Evolutionary conservation across 1,140 invertebrate genomes (phyloP).

Genomic region (Ladona fulva): DNA sequence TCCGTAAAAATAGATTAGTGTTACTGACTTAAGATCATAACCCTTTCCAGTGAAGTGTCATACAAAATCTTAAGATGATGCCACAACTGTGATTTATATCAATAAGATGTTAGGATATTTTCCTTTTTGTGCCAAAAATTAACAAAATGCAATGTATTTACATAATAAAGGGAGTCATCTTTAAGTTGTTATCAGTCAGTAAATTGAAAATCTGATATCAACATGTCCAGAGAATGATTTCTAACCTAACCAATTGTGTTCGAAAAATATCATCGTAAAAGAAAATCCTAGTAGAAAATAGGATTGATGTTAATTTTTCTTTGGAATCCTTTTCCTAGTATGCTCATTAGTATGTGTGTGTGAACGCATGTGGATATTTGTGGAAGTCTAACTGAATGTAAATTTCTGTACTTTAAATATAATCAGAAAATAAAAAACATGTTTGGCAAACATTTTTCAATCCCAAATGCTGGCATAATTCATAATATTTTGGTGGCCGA

Average conservation of each 20-base stretch:
- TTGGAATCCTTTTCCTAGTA: neutral
- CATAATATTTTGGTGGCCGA: no score
- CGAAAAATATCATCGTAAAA: neutral
- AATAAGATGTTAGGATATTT: neutral
- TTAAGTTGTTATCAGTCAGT: constrained; percentile 1
- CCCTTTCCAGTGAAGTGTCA: constrained; percentile 3
- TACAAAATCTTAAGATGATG: neutral
- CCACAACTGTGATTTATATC: neutral
- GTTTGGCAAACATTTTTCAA: neutral
- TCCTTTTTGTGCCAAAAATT: constrained; percentile 2
- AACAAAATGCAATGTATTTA: neutral
- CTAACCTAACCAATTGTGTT: neutral
- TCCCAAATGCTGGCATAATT: no score
- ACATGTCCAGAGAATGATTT: neutral
- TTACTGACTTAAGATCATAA: neutral
- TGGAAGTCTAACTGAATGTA: neutral
- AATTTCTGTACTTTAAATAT: neutral
- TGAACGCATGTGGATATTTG: neutral
- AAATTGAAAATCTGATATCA: neutral
- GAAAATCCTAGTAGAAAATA: neutral
- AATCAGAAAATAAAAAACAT: neutral
- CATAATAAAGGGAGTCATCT: neutral
- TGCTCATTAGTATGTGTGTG: constrained; percentile 5
- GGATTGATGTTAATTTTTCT: neutral
- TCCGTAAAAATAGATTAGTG: neutral